phyloP scores from a whole-genome alignment of 2,888 invertebrate species.

The Volucella bombylans region DNA sequence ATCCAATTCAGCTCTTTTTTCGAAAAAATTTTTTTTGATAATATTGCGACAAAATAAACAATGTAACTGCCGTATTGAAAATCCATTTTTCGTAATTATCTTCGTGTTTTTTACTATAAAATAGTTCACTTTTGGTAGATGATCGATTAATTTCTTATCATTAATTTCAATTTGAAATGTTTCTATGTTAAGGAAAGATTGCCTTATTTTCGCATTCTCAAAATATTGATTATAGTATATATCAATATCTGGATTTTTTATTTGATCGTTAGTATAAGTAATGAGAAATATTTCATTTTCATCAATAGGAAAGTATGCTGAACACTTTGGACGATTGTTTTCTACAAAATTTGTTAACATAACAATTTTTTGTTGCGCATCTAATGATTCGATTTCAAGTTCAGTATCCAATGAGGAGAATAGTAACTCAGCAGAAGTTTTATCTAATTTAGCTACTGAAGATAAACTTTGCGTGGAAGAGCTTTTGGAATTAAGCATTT shows the following conservation, averaged over 20 bases:
- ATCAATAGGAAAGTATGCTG: constrained; percentile 91
- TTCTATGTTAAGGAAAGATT: constrained; percentile 45
- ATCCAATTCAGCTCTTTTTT: constrained; percentile 5
- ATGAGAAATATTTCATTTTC: constrained; percentile 83
- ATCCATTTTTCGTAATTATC: constrained; percentile 84
- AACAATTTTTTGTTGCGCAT: constrained; percentile 86
- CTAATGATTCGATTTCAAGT: background rate
- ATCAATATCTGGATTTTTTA: constrained; percentile 63
- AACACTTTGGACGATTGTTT: constrained; percentile 92
- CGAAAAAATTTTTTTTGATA: constrained; percentile 12
- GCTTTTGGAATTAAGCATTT: background rate
- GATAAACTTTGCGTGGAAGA: background rate
- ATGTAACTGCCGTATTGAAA: constrained; percentile 84
- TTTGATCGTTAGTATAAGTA: constrained; percentile 75
- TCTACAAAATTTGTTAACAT: constrained; percentile 96
- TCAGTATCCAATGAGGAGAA: constrained; percentile 19
- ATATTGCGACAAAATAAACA: constrained; percentile 73
- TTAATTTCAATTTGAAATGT: constrained; percentile 61
- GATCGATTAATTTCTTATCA: constrained; percentile 70
- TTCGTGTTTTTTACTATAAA: constrained; percentile 84
- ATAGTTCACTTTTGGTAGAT: constrained; percentile 78
- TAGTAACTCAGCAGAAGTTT: no score
- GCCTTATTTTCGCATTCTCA: constrained; percentile 7
- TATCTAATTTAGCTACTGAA: background rate
- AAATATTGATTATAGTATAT: constrained; percentile 71